Evolutionary conservation across 2,888 invertebrate species (phyloP), one percentile per base, ranked within the genome.

Genomic region (Agrotis clavis): DNA sequence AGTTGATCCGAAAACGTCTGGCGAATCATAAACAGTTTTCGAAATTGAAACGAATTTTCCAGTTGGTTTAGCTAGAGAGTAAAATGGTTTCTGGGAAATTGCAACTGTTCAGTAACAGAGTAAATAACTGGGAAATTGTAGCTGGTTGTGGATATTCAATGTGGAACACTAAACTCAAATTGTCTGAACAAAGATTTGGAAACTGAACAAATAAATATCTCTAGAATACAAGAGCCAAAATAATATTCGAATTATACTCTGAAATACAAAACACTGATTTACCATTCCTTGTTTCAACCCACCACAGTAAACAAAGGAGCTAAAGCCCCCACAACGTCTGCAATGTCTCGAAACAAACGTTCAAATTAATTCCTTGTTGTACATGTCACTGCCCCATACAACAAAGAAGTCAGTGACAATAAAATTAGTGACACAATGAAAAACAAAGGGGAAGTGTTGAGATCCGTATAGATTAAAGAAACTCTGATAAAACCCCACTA

Each of bases 391-490:
- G 83, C 63, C 47, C 35, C 51, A 57, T 41, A 56, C 47, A 66
- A 75, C 71, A 82, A 81, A 71, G 79, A 51, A 64, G 14, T 19
- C 63, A 41, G 11, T 16, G 25, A 64, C 54, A 45, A 60, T 73
- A 59, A 68, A 74, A 63, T 53, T 57, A 63, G 57, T 71, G 56
- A 62, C 45, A 69, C 25, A 67, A 1, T 47, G 19, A 16, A 50
- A 66, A 59, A 63, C 62, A 78, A 66, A 80, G 61, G 56, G 60
- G 62, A 56, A 71, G 50, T 75, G 73, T 67, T 61, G 68, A 70
- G 67, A 85, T 75, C 70, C 54, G 51, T 19, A 19, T 48, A 64
- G 63, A 81, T 67, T 57, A 64, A 77, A 71, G 60, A 60, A 19
- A 54, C n/a, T n/a, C 48, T 56, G 48, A 50, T 21, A 64, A 53